Percentiles rank a stretch among this genome's conserved stretches.
Evolutionary conservation across 2,797 vertebrate genomes (phyloP).

Genomic region (Girardinus metallicus): DNA sequence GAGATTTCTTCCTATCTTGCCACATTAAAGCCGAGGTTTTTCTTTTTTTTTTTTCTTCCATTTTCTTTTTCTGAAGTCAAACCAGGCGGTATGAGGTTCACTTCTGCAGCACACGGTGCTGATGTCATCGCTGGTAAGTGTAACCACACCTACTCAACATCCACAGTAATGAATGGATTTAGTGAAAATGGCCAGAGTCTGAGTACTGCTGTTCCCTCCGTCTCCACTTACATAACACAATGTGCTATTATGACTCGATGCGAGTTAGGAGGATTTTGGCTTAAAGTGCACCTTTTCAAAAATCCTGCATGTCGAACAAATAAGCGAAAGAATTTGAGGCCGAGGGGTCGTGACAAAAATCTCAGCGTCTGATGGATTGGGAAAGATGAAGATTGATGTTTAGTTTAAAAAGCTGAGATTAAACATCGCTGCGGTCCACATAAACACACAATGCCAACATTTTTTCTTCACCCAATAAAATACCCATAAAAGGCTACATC

Average conservation of each 20-base stretch:
- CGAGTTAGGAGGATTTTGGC: neutral
- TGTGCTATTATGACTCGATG: neutral
- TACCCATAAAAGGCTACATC: conserved; percentile 1
- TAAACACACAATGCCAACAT: neutral
- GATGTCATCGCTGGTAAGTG: neutral
- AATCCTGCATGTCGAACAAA: conserved; percentile 1
- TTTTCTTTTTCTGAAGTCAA: neutral
- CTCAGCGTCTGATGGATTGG: neutral
- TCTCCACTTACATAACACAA: neutral
- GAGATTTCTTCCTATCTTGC: neutral
- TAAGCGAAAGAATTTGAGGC: conserved; percentile 4
- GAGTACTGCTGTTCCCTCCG: neutral
- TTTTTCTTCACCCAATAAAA: neutral
- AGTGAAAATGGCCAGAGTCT: neutral
- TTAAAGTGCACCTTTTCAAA: neutral
- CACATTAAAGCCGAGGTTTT: neutral
- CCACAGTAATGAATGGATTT: neutral
- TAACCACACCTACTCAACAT: neutral
- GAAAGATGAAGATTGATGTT: neutral
- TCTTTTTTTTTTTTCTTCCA: neutral
- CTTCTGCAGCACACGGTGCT: neutral
- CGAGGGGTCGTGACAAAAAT: conserved; percentile 1
- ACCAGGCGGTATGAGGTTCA: neutral
- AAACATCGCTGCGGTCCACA: neutral
- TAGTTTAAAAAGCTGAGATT: conserved; percentile 4